Conservation (phyloP, 2,888 invertebrate genomes). For the Drosophila robusta region DNA sequence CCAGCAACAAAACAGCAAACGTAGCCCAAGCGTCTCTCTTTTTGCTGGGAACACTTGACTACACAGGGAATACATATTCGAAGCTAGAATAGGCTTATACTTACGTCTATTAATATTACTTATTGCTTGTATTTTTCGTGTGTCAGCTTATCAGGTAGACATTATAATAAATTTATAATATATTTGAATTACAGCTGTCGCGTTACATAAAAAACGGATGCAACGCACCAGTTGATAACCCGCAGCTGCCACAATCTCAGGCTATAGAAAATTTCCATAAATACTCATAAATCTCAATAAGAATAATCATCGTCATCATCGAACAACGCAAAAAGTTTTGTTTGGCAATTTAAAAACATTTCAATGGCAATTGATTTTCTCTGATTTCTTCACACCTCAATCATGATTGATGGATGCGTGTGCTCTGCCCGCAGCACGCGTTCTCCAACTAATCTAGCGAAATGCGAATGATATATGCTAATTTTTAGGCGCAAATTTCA, state of each 20-base stretch:
- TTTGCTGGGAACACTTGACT: constrained; percentile 18
- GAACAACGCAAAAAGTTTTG: constrained; percentile 28
- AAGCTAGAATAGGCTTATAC: constrained; percentile 6
- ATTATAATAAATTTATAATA: constrained; percentile 47
- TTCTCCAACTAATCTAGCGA: constrained; percentile 14
- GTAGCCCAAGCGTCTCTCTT: neutral
- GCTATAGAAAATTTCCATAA: constrained; percentile 46
- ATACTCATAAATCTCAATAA: constrained; percentile 39
- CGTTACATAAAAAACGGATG: constrained; percentile 25
- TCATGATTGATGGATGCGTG: constrained; percentile 51
- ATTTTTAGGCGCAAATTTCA: constrained; percentile 14
- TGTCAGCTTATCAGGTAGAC: constrained; percentile 61
- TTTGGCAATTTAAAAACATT: constrained; percentile 28
- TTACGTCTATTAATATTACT: constrained; percentile 49
- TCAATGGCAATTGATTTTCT: constrained; percentile 47
- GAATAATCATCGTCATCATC: constrained; percentile 17
- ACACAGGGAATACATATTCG: constrained; percentile 17
- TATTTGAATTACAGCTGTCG: constrained; percentile 41
- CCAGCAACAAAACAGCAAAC: constrained; percentile 17
- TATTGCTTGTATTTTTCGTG: constrained; percentile 51
- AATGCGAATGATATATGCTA: constrained; percentile 24
- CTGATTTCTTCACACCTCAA: constrained; percentile 42
- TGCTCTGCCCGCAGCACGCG: constrained; percentile 1
- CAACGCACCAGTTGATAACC: constrained; percentile 56
- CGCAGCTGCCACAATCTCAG: constrained; percentile 58